Percentiles rank a stretch among this genome's conserved stretches.
Evolutionary conservation across 2,888 invertebrate species (phyloP).

Genomic region (Entomobrya multifasciata): DNA sequence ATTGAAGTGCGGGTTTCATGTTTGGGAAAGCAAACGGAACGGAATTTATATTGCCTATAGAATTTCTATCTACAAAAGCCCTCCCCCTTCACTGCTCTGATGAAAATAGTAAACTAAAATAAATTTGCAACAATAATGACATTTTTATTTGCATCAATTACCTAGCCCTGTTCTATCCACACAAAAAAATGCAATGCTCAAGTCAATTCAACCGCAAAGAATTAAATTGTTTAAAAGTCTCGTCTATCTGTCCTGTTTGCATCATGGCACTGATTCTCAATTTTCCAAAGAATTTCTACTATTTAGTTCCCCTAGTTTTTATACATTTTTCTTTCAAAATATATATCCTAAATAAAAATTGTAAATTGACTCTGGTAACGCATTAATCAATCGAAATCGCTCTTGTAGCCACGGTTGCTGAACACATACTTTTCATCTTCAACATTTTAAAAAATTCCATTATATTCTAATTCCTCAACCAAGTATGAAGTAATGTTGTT

Average conservation of each 20-base stretch:
- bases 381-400: slow-evolving; percentile 38
- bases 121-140: too few relatives aligned
- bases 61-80: background rate
- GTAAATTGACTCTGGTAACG: slow-evolving; percentile 9
- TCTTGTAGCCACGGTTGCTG: slow-evolving; percentile 6
- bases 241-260: background rate
- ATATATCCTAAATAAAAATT: background rate
- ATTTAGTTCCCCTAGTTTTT: slow-evolving; percentile 19
- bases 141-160: too few relatives aligned
- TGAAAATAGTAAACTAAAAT: too few relatives aligned
- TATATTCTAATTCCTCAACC: slow-evolving; percentile 8
- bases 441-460: slow-evolving; percentile 8
- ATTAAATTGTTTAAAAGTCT: slow-evolving; percentile 42
- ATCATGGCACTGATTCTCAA: background rate
- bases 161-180: too few relatives aligned
- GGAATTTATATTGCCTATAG: too few relatives aligned
- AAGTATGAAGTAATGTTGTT: background rate
- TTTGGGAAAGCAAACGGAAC: too few relatives aligned
- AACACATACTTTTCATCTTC: background rate
- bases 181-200: background rate
- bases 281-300: slow-evolving; percentile 30
- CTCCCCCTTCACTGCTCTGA: background rate
- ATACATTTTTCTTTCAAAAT: background rate
- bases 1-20: too few relatives aligned
- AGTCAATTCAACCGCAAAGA: slow-evolving; percentile 5